A percentile compares a stretch with the other conserved stretches of the same genome.
phyloP scores from a whole-genome alignment of 2,888 invertebrate species.

The Cordilura impudica region DNA sequence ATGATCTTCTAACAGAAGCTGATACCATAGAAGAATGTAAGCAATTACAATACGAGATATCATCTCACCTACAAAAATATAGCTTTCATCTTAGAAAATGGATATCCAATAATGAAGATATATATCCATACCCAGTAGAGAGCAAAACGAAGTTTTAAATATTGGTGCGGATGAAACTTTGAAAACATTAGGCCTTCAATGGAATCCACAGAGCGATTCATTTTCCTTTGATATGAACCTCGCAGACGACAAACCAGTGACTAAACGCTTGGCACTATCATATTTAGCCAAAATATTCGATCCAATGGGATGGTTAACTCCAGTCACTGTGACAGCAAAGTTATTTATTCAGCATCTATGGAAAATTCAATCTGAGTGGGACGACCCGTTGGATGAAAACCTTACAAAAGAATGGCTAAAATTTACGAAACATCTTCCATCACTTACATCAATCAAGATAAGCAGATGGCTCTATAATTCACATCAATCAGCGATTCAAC shows the following conservation, averaged over 20 bases:
- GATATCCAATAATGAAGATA: not conserved
- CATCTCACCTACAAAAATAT: no score
- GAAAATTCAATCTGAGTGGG: slow-evolving; percentile 6
- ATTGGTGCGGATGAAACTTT: not conserved
- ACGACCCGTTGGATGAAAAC: slow-evolving; percentile 15
- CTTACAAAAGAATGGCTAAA: slow-evolving; percentile 18
- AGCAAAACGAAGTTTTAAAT: not conserved
- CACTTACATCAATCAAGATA: not conserved
- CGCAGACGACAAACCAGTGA: no score
- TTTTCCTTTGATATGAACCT: not conserved
- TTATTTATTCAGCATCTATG: slow-evolving; percentile 35
- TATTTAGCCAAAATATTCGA: slow-evolving; percentile 23
- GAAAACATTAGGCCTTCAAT: not conserved
- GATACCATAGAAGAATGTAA: no score
- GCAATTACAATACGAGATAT: no score
- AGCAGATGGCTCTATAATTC: not conserved
- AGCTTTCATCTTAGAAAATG: no score
- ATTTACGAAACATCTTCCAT: not conserved
- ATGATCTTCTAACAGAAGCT: no score
- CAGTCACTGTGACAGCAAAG: slow-evolving; percentile 26
- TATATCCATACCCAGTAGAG: not conserved
- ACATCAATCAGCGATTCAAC: not conserved
- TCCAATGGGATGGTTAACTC: slow-evolving; percentile 39
- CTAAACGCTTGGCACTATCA: not conserved
- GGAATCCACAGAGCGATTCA: not conserved